phyloP scores from a whole-genome alignment of 2,113 vertebrate genomes.

The Hylia prasina region DNA sequence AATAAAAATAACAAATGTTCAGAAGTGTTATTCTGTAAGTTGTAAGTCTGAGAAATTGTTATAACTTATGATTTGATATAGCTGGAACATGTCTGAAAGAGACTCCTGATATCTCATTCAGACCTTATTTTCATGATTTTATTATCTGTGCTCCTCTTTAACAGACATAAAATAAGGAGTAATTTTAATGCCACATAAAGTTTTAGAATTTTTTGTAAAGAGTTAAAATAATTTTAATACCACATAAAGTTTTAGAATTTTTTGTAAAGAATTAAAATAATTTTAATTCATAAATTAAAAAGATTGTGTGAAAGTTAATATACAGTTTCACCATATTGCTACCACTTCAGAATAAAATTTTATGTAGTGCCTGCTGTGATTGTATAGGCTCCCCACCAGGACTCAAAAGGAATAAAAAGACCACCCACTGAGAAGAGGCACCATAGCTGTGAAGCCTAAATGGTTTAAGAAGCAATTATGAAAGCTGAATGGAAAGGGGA shows the following conservation, averaged over 20 bases:
- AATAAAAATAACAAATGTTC: neutral
- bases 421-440: neutral
- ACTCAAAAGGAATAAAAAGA: neutral
- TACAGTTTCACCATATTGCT: neutral
- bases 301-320: neutral
- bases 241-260: neutral
- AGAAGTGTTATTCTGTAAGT: neutral
- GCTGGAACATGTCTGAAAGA: neutral
- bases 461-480: slow-evolving; percentile 1
- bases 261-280: neutral
- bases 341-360: neutral
- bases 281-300: neutral
- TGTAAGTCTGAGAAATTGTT: neutral
- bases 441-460: neutral
- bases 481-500: neutral
- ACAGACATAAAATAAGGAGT: neutral
- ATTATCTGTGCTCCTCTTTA: neutral
- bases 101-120: neutral
- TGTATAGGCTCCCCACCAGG: neutral
- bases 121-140: neutral
- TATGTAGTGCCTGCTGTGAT: neutral
- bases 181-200: neutral
- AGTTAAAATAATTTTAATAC: neutral
- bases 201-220: neutral
- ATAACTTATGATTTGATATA: neutral